Conservation (phyloP, 2,113 vertebrate species). For the Aldabrachelys gigantea region DNA sequence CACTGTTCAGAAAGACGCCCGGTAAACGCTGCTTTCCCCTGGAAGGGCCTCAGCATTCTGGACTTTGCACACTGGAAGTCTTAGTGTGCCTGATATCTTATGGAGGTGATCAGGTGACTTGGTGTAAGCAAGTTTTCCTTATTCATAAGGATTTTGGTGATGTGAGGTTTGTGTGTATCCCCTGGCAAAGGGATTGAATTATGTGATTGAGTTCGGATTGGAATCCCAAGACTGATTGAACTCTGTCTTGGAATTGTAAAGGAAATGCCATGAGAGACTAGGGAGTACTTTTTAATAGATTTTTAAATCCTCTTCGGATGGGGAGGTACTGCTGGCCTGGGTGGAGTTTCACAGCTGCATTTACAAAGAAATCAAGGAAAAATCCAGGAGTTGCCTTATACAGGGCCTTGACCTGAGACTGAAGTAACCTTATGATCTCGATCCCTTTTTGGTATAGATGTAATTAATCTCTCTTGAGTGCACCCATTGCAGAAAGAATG, state of each 20-base stretch:
- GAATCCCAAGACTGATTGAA: rapidly evolving
- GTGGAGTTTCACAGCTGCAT: neutral
- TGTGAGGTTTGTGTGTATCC: rapidly evolving
- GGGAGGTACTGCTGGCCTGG: neutral
- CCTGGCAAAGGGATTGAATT: rapidly evolving
- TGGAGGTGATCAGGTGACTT: rapidly evolving
- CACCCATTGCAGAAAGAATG: neutral
- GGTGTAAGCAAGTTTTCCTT: neutral
- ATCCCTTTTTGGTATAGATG: neutral
- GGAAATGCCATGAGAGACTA: neutral
- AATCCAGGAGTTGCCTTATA: neutral
- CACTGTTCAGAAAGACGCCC: neutral
- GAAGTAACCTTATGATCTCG: neutral
- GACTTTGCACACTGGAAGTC: neutral
- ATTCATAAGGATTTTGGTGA: neutral
- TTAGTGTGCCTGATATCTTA: rapidly evolving
- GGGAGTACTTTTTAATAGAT: neutral
- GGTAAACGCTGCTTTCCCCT: neutral
- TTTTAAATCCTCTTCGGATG: too few species aligned
- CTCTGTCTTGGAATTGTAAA: neutral
- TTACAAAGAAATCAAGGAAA: neutral
- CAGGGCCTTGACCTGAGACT: neutral
- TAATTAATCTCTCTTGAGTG: neutral
- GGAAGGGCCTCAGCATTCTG: neutral
- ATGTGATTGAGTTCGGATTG: rapidly evolving